Evolutionary conservation across 2,113 vertebrate species (phyloP), one percentile per base, ranked within the genome.

Genomic region (Halichoerus grypus): DNA sequence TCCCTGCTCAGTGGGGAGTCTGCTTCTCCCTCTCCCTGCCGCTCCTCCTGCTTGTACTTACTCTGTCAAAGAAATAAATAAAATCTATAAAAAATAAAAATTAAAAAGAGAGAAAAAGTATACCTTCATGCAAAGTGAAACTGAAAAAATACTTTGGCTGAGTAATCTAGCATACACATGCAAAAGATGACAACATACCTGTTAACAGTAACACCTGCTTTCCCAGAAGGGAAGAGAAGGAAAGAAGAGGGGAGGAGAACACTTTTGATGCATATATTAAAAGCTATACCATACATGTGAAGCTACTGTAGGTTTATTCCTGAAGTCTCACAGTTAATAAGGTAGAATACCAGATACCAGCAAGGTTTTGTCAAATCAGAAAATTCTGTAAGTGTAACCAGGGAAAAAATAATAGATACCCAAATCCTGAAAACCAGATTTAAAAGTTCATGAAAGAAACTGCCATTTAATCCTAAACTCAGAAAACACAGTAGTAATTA

Each of bases 401-500:
- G 36, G 74, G 91, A 93, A 95, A 96, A 4, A 84, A 21, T 24
- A 96, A 97, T 94, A 24, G 59, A 67, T 91, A 92, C 84, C 55
- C 77, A 96, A 90, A 88, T 76, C 81, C 93, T 96, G 31, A 98
- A 96, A 97, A 79, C 4, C 42, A 96, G 92, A 96, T 96, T 92
- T 85, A 61, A 98, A 87, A 90, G 76, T 96, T 98, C 97, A 95
- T 88, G 39, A 97, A 97, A 98, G 88, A 97, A 89, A 96, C 4
- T 63, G 33, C 18, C 86, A 86, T 94, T 97, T 84, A 98, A 98
- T 12, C 24, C 77, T 90, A 92, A 59, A 82, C 96, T 86, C 80
- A 80, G 21, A 95, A 93, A 61, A 95, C 21, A 49, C 21, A 80
- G 9, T 46, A 84, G 81, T 55, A 94, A 61, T 84, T 84, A 33